Evolutionary conservation across 2,113 vertebrate species (phyloP), one percentile per base, ranked within the genome.

Genomic region (Mobula birostris): DNA sequence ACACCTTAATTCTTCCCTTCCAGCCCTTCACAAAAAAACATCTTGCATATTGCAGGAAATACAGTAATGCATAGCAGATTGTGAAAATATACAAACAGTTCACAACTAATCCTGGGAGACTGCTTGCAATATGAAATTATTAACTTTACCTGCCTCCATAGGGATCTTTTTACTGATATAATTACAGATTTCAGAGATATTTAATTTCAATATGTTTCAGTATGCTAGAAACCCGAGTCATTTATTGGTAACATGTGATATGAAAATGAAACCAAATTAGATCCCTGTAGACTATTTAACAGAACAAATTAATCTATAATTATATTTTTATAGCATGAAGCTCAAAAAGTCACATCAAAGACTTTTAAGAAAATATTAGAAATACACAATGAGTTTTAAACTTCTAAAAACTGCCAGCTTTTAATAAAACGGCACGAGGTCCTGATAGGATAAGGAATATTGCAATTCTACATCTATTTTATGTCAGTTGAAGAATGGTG

Each of bases 131-230:
- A 90, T 24, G 12, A n/a, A 70, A 91, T 68, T 91, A 66, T 70
- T 91, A 91, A 91, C n/a, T 63, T 91, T 66, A 24, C 88, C 29
- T 91, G 85, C 9, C 61, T 88, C 85, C 58, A 66, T n/a, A 70
- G 63, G 15, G 61, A n/a, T 68, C 63, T 70, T 91, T 85, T 85
- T 85, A 85, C 82, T 27, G 48, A 83, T 58, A 56, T 90, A n/a
- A 90, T 90, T 61, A 91, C 29, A 91, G 66, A n/a, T 70, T 70
- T 66, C 88, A 90, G 61, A 36, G 7, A 68, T 90, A 68, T 91
- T 91, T 91, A 36, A 36, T 91, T 91, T 91, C 63, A 91, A 68
- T 68, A 90, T 68, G 88, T 32, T 91, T 91, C 88, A 91, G 70
- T 29, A 70, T 15, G 36, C 5, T 36, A 36, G 88, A 91, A 91